These are phyloP conservation scores for Adineta ricciae DNA, from an alignment of 2,888 invertebrate genomes.

Conservation along the genomic window DNA sequence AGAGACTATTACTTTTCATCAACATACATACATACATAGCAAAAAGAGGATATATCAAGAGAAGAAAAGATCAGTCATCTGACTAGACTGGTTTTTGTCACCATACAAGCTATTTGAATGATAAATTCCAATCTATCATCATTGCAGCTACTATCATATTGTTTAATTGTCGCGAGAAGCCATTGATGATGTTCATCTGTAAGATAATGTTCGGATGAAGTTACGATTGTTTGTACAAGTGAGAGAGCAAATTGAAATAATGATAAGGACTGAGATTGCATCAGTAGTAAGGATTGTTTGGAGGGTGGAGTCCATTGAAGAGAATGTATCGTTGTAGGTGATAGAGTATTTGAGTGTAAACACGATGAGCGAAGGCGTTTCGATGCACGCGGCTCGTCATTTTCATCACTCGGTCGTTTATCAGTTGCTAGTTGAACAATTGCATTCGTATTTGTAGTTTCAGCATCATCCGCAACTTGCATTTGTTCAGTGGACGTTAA, in stretches of 20 bases:
- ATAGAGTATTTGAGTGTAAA: not conserved
- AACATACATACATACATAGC: not conserved
- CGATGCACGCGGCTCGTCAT: not conserved
- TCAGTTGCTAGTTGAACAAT: not conserved
- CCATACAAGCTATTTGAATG: not conserved
- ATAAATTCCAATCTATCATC: not conserved
- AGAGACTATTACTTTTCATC: not conserved
- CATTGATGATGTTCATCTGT: not conserved
- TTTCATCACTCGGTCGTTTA: not conserved
- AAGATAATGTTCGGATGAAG: not conserved
- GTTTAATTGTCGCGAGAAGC: not conserved
- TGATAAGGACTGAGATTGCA: not conserved
- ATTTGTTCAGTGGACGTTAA: not conserved
- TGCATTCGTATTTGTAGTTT: not conserved
- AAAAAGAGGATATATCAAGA: too few relatives aligned
- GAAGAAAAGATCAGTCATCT: not conserved
- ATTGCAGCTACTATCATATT: not conserved
- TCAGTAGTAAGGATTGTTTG: not conserved
- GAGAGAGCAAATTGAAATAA: not conserved
- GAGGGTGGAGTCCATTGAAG: conserved; percentile 8
- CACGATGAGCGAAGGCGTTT: not conserved
- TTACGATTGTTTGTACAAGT: not conserved
- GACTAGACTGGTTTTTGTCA: not conserved
- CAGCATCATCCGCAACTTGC: not conserved
- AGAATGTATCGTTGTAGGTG: not conserved